Evolutionary conservation across 1,140 invertebrate species (phyloP).

Genomic region (Drosophila navojoa): DNA sequence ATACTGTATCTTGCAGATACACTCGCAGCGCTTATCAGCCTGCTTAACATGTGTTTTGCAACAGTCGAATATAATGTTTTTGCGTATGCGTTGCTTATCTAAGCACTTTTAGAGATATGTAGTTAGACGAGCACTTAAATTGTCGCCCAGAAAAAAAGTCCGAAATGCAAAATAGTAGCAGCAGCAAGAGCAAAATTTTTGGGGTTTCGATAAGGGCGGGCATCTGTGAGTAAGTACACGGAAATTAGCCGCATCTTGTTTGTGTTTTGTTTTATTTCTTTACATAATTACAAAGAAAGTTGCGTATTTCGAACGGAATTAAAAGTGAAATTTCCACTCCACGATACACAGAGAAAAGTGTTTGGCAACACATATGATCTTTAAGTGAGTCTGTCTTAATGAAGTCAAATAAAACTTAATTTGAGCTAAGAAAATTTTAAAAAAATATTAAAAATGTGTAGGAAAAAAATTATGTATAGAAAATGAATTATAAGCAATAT

Average conservation of each 20-base stretch:
- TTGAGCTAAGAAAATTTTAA: too few relatives aligned
- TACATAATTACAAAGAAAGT: constrained; percentile 64
- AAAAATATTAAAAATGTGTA: too few relatives aligned
- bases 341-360: neutral
- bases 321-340: constrained; percentile 52
- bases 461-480: too few relatives aligned
- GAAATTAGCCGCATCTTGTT: constrained; percentile 8
- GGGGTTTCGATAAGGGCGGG: neutral
- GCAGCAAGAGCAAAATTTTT: neutral
- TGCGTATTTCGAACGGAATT: constrained; percentile 24
- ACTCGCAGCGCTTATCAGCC: constrained; percentile 51
- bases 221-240: constrained; percentile 8
- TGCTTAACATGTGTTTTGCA: constrained; percentile 59
- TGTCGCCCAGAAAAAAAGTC: constrained; percentile 11
- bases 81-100: constrained; percentile 41
- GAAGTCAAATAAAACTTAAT: too few relatives aligned
- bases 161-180: neutral
- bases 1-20: constrained; percentile 68
- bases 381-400: neutral
- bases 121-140: constrained; percentile 17
- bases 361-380: too few relatives aligned
- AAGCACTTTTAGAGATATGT: constrained; percentile 13
- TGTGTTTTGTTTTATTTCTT: constrained; percentile 21
- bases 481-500: too few relatives aligned
- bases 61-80: constrained; percentile 1